Evolutionary conservation across 2,888 invertebrate genomes (phyloP), one percentile per base, ranked within the genome.

Genomic region (Ditylenchus weischeri): DNA sequence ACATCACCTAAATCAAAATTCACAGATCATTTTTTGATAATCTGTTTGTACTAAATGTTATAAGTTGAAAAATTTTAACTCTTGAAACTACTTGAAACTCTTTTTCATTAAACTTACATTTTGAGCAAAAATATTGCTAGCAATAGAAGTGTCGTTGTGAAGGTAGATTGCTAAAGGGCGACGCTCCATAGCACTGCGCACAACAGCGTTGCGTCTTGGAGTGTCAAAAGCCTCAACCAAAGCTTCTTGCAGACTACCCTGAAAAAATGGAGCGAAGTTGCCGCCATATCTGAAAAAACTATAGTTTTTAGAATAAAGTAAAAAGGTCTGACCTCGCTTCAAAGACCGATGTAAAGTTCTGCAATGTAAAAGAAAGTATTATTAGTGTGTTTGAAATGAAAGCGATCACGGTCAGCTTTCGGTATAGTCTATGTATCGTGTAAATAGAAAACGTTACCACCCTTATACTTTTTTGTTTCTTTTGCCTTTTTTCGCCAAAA

Each of bases 81-180:
- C 29, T 29, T 29, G 3, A 29, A 29, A 29, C 29, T 29, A 5
- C n/a, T n/a, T n/a, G n/a, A n/a, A n/a, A n/a, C n/a, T n/a, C n/a
- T n/a, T n/a, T n/a, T 29, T 29, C 29, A 29, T 29, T 29, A 29
- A 29, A 13, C 62, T 60, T 38, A 73, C 73, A 29, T 65, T 65
- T 64, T 68, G 70, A 43, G 75, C 71, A 59, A 96, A 98, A 74
- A 96, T 94, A 85, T 98, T 94, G 49, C 93, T 90, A 77, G 93
- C 87, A 67, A 96, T 92, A 78, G 94, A 93, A 74, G 89, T 89
- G 84, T 96, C 96, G 84, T 96, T 93, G 84, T 98, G 96, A 38
- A 98, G 87, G 86, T 98, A 98, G 70, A 98, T 88, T 23, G 92
- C 94, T 75, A 98, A 86, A 68, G 94, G 88, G 86, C 92, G 92